phyloP scores from a whole-genome alignment of 1,140 invertebrate species.

The Brachionus plicatilis region DNA sequence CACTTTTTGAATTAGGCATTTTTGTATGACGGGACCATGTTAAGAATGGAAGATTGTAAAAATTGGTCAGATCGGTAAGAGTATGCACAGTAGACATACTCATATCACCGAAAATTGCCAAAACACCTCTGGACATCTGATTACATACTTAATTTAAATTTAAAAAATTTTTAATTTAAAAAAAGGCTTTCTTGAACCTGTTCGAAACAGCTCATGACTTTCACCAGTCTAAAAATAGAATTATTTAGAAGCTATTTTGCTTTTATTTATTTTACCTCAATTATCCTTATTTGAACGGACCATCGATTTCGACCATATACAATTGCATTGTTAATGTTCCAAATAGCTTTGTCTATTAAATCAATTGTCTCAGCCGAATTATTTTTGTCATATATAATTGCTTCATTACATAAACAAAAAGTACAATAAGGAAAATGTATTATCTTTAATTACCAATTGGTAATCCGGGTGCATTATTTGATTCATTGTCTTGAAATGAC shows the following conservation, averaged over 20 bases:
- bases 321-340: background rate
- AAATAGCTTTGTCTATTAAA: background rate
- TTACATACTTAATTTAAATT: conserved; percentile 68
- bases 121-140: conserved; percentile 80
- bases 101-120: conserved; percentile 81
- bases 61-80: conserved; percentile 86
- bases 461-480: background rate
- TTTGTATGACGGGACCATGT: conserved; percentile 49
- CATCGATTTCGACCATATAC: conserved; percentile 6
- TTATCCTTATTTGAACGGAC: background rate
- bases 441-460: background rate
- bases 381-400: conserved; percentile 25
- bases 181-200: background rate
- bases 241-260: background rate
- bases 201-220: background rate
- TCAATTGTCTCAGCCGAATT: background rate
- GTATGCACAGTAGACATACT: conserved; percentile 86
- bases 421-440: background rate
- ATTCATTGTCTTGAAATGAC: background rate
- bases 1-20: background rate
- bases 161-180: background rate
- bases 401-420: background rate
- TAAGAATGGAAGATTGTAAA: conserved; percentile 89
- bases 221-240: background rate
- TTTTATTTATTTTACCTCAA: background rate